Percentiles rank a stretch among this genome's conserved stretches.
Conservation (phyloP, 1,140 invertebrate genomes). For the Drosophila auraria region DNA sequence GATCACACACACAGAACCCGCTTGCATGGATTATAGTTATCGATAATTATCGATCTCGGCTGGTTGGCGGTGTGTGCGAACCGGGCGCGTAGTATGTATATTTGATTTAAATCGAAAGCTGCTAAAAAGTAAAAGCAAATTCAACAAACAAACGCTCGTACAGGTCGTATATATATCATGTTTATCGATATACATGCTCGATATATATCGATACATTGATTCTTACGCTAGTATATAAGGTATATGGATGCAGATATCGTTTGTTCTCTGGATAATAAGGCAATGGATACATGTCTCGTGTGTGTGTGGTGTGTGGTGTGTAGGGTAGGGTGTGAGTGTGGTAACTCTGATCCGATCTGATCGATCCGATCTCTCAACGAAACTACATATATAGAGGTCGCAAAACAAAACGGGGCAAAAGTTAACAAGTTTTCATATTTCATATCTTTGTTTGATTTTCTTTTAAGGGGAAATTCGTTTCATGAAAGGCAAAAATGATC, state of each 20-base stretch:
- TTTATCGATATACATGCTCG: constrained; percentile 9
- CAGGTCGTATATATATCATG: constrained; percentile 30
- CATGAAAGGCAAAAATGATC: constrained; percentile 50
- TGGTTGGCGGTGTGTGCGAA: constrained; percentile 19
- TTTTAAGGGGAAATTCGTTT: constrained; percentile 49
- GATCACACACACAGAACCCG: constrained; percentile 10
- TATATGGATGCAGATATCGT: constrained; percentile 57
- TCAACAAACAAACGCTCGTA: constrained; percentile 73
- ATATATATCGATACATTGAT: constrained; percentile 50
- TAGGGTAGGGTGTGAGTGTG: background rate
- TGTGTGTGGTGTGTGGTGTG: constrained; percentile 7
- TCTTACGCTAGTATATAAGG: constrained; percentile 54
- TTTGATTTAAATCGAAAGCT: constrained; percentile 83
- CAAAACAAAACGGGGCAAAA: constrained; percentile 19
- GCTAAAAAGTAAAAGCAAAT: constrained; percentile 81
- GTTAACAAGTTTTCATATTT: constrained; percentile 46
- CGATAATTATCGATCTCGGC: background rate
- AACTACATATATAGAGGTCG: constrained; percentile 6
- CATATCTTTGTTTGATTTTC: constrained; percentile 19
- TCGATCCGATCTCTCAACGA: constrained; percentile 3
- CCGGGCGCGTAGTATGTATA: constrained; percentile 61
- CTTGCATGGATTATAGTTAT: background rate
- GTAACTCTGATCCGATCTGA: constrained; percentile 8
- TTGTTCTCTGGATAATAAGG: constrained; percentile 70
- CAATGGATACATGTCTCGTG: constrained; percentile 59